A percentile compares a stretch with the other conserved stretches of the same genome.
phyloP scores from a whole-genome alignment of 2,113 vertebrate genomes.

The Pontoporia blainvillei region DNA sequence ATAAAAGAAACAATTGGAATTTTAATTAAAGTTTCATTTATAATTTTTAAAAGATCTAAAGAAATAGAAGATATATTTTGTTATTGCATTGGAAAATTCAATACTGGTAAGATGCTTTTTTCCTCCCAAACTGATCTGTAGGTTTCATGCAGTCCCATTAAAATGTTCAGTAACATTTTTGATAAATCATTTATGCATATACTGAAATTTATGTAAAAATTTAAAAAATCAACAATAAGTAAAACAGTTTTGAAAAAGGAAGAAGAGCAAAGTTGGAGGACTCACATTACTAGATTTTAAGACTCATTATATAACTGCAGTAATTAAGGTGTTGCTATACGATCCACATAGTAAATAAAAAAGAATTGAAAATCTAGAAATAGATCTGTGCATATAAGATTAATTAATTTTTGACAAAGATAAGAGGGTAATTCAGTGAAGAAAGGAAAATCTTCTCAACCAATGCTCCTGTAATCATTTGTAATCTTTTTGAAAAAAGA shows the following conservation, averaged over 20 bases:
- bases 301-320: background rate
- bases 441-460: background rate
- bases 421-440: background rate
- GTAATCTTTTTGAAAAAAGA: background rate
- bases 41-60: background rate
- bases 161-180: background rate
- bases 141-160: background rate
- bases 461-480: background rate
- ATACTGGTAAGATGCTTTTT: background rate
- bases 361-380: background rate
- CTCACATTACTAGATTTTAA: background rate
- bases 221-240: background rate
- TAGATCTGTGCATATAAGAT: background rate
- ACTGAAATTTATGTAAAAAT: background rate
- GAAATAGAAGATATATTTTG: background rate
- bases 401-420: background rate
- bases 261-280: background rate
- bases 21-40: background rate
- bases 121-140: background rate
- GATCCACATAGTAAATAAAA: background rate
- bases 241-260: background rate
- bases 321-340: background rate
- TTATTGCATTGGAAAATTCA: background rate
- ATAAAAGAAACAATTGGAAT: background rate
- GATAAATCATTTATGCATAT: background rate